Conservation (phyloP, 2,113 vertebrate species). For the Agelaius tricolor region DNA sequence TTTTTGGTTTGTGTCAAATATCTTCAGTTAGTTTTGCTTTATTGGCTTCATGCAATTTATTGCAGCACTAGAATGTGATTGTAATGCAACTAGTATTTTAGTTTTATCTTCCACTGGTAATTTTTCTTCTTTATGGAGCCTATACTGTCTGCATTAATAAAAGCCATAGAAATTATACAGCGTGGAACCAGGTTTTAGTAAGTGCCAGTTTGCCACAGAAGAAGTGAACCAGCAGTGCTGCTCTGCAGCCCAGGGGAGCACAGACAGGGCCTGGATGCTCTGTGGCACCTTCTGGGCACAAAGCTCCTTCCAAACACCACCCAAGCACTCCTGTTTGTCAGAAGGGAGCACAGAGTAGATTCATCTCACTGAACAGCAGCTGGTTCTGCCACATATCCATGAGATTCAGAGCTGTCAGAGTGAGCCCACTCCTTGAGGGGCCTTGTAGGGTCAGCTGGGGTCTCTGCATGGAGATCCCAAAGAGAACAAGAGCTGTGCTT, state of each 20-base stretch:
- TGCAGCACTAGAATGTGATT: constrained; percentile 74
- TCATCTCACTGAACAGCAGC: not conserved
- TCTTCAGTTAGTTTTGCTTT: constrained; percentile 82
- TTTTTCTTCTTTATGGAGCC: constrained; percentile 79
- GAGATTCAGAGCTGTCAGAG: not conserved
- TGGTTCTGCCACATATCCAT: not conserved
- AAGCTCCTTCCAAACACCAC: not conserved
- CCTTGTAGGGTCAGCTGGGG: fast-evolving
- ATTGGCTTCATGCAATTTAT: constrained; percentile 78
- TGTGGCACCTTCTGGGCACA: not conserved
- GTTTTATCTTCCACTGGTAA: constrained; percentile 76
- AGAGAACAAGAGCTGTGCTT: fast-evolving
- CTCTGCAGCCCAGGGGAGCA: not conserved
- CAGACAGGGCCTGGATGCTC: not conserved
- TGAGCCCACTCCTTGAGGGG: not conserved
- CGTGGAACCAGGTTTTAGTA: constrained; percentile 65
- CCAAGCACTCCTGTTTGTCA: not conserved
- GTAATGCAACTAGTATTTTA: constrained; percentile 79
- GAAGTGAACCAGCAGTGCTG: not conserved
- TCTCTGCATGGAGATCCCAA: not conserved
- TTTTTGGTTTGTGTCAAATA: constrained; percentile 82
- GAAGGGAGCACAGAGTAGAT: not conserved
- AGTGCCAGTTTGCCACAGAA: constrained; percentile 43
- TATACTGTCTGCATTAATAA: constrained; percentile 75
- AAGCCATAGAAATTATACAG: constrained; percentile 75